Percentiles rank a stretch among this genome's conserved stretches.
Conservation (phyloP, 2,797 vertebrate species). For the Pseudochirops cupreus region DNA sequence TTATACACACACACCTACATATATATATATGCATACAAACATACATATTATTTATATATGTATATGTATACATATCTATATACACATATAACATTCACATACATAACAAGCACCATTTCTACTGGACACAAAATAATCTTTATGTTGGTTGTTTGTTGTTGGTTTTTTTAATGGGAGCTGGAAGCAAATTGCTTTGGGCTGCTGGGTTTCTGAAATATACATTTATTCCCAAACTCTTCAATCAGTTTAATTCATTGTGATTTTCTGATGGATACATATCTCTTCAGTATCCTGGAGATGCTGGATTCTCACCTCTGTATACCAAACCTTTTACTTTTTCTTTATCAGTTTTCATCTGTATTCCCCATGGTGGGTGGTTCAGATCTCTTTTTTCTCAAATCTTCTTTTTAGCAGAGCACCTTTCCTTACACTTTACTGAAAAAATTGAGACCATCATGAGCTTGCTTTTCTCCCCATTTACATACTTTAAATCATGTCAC, state of each 20-base stretch:
- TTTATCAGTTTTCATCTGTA: not conserved
- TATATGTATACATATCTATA: too few relatives aligned
- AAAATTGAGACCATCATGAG: not conserved
- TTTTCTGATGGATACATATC: not conserved
- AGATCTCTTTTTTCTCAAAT: not conserved
- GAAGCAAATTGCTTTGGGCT: not conserved
- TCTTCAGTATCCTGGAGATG: not conserved
- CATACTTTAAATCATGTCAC: not conserved
- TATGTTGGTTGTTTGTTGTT: not conserved
- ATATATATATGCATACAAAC: too few relatives aligned
- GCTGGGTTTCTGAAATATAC: not conserved
- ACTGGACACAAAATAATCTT: not conserved
- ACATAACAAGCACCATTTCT: not conserved
- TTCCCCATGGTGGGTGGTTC: not conserved
- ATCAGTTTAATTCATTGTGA: not conserved
- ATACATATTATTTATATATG: not conserved
- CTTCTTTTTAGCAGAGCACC: not conserved
- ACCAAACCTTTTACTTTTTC: not conserved
- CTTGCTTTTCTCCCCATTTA: not conserved
- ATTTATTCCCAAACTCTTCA: not conserved
- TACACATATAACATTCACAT: not conserved
- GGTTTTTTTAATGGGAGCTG: not conserved
- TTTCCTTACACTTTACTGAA: not conserved
- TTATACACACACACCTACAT: not conserved
- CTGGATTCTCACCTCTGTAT: not conserved